A percentile compares a stretch with the other conserved stretches of the same genome.
Evolutionary conservation across 2,888 invertebrate genomes (phyloP).

Genomic region (Eustalomyia histrio): DNA sequence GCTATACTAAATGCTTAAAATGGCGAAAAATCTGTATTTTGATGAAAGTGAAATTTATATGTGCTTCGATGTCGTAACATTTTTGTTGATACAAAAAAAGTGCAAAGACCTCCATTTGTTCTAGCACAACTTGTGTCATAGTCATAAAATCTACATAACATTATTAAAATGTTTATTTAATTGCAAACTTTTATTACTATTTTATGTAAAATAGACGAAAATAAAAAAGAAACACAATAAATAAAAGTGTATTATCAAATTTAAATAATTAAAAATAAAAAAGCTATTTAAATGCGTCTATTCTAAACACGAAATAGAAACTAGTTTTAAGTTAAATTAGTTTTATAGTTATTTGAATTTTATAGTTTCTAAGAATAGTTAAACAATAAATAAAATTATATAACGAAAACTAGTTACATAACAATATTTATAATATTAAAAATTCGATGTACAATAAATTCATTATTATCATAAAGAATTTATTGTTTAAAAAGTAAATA

Average conservation of each 20-base stretch:
- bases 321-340: conserved; percentile 1
- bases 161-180: background rate
- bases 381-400: conserved; percentile 9
- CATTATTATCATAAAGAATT: too few relatives aligned
- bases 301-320: conserved; percentile 19
- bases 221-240: background rate
- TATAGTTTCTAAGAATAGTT: conserved; percentile 7
- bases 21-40: too few relatives aligned
- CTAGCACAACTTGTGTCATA: background rate
- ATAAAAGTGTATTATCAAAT: background rate
- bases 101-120: background rate
- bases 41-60: background rate
- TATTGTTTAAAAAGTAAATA: too few relatives aligned
- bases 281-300: background rate
- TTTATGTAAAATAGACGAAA: background rate
- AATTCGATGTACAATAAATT: too few relatives aligned
- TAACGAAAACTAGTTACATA: background rate
- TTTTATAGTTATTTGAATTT: conserved; percentile 2
- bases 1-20: too few relatives aligned
- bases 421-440: too few relatives aligned
- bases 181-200: background rate
- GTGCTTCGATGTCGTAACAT: background rate
- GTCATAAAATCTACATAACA: background rate
- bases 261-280: background rate
- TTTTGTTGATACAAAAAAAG: background rate